Evolutionary conservation across 2,888 invertebrate species (phyloP), one percentile per base, ranked within the genome.

Genomic region (Cephus sareptanus): DNA sequence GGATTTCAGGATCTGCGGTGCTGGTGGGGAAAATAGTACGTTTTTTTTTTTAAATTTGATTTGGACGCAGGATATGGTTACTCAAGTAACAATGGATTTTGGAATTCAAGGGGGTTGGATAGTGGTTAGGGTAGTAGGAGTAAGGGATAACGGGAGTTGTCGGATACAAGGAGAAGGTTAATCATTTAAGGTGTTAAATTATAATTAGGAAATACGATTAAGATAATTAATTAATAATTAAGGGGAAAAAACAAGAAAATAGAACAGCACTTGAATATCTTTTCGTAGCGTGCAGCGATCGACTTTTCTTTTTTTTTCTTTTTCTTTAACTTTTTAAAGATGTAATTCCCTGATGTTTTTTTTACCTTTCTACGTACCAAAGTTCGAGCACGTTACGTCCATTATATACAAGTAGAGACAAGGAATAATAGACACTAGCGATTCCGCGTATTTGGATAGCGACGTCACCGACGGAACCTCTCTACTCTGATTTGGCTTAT

Each of bases 141-240:
- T 75, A 40, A 33, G 33, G 73, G 85, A 85, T 79, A 80, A 73
- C 40, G 76, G 78, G 80, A 76, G 37, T 40, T 75, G 75, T 75
- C 13, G 33, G 12, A 1, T 33, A n/a, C 34, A 73, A 13, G 35
- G 37, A 77, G 79, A 77, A 79, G 73, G 83, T 87, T 88, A 87
- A 85, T 87, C 81, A 84, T 88, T 85, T 87, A 88, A 83, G 87
- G 83, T 86, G 83, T 90, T 89, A 90, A 90, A 90, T 89, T 88
- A 90, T 89, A 90, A 87, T 89, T 88, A 87, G 85, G 85, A 83
- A 85, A 87, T 89, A 89, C 84, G 85, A 89, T 89, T 89, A 90
- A 81, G 85, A 85, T 88, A 88, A 89, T 88, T 85, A 87, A 85
- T 90, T 89, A 89, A 87, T 89, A 84, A 87, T 89, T 87, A 89